These are phyloP conservation scores for Etheostoma perlongum DNA, from an alignment of 2,797 vertebrate genomes.

Conservation along the genomic window DNA sequence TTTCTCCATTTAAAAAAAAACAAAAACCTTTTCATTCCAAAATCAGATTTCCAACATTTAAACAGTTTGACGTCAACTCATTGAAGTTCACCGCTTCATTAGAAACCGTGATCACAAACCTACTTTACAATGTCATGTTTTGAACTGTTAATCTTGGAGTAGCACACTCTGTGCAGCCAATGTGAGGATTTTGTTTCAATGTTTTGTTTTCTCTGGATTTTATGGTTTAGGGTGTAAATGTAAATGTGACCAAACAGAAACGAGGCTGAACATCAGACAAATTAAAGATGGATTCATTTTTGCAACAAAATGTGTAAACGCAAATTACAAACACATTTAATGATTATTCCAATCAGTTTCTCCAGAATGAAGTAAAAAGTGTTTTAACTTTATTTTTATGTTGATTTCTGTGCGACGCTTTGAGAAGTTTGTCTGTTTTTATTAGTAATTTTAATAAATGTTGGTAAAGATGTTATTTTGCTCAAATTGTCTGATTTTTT, in stretches of 20 bases:
- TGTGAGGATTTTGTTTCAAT: not conserved
- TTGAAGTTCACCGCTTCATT: not conserved
- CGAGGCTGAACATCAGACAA: not conserved
- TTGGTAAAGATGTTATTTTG: not conserved
- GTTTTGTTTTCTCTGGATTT: not conserved
- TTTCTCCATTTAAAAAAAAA: not conserved
- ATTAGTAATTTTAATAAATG: conserved; percentile 11
- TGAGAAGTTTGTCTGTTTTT: not conserved
- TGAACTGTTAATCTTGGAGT: not conserved
- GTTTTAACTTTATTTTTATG: not conserved
- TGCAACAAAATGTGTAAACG: not conserved
- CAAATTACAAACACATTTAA: not conserved
- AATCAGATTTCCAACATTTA: conserved; percentile 1
- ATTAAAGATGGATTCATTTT: not conserved
- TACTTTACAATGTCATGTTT: not conserved
- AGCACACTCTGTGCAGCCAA: not conserved
- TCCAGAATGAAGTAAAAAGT: not conserved
- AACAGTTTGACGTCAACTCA: not conserved
- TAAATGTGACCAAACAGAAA: conserved; percentile 69
- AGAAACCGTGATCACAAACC: not conserved
- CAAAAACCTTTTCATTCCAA: conserved; percentile 28
- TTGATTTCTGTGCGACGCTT: not conserved
- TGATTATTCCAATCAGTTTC: not conserved
- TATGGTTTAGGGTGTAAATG: conserved; percentile 24
- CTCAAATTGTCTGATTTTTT: not conserved